Evolutionary conservation across 23 tunicate genomes (phyloP).

Genomic region (Ascidia mentula): DNA sequence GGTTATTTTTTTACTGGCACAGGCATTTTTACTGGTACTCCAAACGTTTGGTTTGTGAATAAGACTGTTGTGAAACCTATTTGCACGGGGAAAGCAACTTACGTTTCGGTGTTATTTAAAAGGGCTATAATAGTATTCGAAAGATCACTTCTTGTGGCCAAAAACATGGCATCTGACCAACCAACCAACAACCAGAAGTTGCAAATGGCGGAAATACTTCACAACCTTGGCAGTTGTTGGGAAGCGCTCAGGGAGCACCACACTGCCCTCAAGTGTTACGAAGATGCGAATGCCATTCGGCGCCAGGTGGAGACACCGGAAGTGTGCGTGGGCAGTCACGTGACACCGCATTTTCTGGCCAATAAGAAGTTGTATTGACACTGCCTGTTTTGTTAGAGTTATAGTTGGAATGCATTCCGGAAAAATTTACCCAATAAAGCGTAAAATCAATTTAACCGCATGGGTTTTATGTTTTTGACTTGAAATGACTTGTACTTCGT

Average conservation of each 20-base stretch:
- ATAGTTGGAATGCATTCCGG: too few relatives aligned
- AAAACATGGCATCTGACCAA: constrained; percentile 6
- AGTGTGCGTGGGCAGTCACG: constrained; percentile 25
- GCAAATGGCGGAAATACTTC: constrained; percentile 53
- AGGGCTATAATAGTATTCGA: constrained; percentile 84
- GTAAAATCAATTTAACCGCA: too few relatives aligned
- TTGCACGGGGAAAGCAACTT: too few relatives aligned
- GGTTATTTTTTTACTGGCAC: not conserved
- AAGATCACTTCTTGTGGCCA: constrained; percentile 61
- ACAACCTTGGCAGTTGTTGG: constrained; percentile 84
- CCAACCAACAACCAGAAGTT: constrained; percentile 13
- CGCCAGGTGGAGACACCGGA: constrained; percentile 46
- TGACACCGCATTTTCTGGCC: not conserved
- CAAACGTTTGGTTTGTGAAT: not conserved
- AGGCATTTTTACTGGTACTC: not conserved
- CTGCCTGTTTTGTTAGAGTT: too few relatives aligned
- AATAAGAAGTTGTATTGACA: not conserved
- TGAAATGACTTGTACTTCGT: too few relatives aligned
- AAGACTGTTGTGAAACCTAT: not conserved
- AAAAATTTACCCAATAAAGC: too few relatives aligned
- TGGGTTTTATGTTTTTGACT: too few relatives aligned
- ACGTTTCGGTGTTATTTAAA: constrained; percentile 7
- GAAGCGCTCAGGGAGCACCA: constrained; percentile 79
- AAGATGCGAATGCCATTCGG: constrained; percentile 58
- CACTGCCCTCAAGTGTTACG: constrained; percentile 63